Evolutionary conservation across 2,797 vertebrate genomes (phyloP).

Genomic region (Arctocebus calabarensis): DNA sequence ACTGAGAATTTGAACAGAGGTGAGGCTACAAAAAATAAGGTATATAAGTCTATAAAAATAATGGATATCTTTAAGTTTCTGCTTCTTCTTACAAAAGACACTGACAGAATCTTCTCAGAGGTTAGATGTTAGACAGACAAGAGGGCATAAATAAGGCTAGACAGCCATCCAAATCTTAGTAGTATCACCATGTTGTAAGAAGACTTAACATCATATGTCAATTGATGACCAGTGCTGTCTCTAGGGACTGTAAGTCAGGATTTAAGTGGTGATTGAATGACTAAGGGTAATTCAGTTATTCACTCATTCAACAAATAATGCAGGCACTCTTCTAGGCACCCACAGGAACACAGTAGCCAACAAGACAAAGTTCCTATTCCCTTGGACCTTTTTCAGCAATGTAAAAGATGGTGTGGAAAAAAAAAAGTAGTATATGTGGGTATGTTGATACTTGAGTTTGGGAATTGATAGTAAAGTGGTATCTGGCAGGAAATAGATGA

Average conservation of each 20-base stretch:
- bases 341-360: background rate
- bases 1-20: background rate
- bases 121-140: background rate
- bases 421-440: background rate
- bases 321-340: background rate
- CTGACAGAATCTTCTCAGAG: background rate
- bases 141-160: background rate
- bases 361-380: background rate
- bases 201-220: background rate
- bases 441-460: background rate
- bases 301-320: background rate
- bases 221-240: background rate
- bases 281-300: background rate
- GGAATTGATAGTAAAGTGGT: conserved; percentile 27
- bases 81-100: background rate
- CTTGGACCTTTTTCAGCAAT: background rate
- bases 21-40: background rate
- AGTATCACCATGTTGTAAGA: background rate
- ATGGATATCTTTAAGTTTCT: background rate
- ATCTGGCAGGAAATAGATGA: conserved; percentile 36
- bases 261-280: background rate
- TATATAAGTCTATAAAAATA: background rate
- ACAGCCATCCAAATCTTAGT: background rate
- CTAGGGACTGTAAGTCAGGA: background rate
- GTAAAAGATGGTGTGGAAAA: background rate